These are phyloP conservation scores for Drosophila cognata DNA, from an alignment of 2,888 invertebrate genomes.

Conservation along the genomic window DNA sequence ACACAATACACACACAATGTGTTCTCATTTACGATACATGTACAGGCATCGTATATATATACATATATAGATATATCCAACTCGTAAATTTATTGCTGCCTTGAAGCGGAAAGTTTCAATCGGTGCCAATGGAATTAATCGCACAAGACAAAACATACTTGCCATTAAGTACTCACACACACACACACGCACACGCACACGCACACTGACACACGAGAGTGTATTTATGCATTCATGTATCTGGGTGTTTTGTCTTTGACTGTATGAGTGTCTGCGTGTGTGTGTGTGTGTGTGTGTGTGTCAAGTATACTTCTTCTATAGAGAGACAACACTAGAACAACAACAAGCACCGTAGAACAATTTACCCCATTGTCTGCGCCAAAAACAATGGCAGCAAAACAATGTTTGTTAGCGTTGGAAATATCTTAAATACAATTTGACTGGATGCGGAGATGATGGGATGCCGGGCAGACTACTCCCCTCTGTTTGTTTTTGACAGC, in stretches of 20 bases:
- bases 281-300: constrained; percentile 37
- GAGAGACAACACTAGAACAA: constrained; percentile 51
- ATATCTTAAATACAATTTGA: constrained; percentile 52
- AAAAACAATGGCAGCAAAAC: constrained; percentile 29
- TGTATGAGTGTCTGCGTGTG: constrained; percentile 16
- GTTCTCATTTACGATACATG: constrained; percentile 40
- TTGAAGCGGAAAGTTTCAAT: constrained; percentile 76
- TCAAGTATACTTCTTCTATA: constrained; percentile 46
- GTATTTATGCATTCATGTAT: constrained; percentile 66
- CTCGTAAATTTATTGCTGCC: constrained; percentile 76
- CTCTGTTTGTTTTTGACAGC: constrained; percentile 54
- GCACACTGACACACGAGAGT: constrained; percentile 7
- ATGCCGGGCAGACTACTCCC: too few relatives aligned
- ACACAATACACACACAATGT: constrained; percentile 9
- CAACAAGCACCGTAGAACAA: constrained; percentile 43
- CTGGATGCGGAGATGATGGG: not conserved
- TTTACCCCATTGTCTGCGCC: constrained; percentile 37
- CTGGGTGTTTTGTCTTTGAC: constrained; percentile 35
- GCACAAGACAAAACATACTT: constrained; percentile 60
- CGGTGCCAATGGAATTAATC: constrained; percentile 80
- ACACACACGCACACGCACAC: constrained; percentile 9
- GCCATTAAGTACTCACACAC: constrained; percentile 56
- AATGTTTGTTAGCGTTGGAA: constrained; percentile 17
- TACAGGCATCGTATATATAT: constrained; percentile 24
- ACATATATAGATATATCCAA: constrained; percentile 27